Percentiles rank a stretch among this genome's conserved stretches.
Conservation (phyloP, 2,113 vertebrate genomes). For the Dipodomys ordii region DNA sequence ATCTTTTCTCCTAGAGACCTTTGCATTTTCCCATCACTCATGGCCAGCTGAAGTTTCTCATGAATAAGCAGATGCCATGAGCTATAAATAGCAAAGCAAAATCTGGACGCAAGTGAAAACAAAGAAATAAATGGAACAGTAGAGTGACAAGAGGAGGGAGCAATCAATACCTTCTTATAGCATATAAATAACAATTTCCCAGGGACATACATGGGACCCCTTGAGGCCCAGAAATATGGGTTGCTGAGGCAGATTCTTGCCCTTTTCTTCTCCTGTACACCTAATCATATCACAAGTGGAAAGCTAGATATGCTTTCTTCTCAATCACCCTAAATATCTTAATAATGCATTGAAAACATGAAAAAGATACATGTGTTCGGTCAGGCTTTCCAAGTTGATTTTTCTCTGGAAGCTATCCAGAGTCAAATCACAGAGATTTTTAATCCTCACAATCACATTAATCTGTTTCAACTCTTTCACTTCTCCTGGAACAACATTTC, state of each 20-base stretch:
- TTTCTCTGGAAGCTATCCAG: conserved; percentile 1
- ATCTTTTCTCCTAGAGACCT: too few species aligned
- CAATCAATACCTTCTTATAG: background rate
- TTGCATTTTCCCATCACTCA: too few species aligned
- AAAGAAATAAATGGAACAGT: background rate
- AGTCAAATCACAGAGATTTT: background rate
- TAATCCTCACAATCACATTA: background rate
- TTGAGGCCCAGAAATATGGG: background rate
- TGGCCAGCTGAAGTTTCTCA: background rate
- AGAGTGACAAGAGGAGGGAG: background rate
- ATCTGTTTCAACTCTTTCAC: background rate
- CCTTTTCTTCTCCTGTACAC: background rate
- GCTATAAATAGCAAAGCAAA: background rate
- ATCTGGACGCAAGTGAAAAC: background rate
- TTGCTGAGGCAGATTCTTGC: background rate
- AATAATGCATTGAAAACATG: background rate
- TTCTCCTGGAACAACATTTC: background rate
- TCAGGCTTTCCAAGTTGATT: background rate
- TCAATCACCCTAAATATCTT: background rate
- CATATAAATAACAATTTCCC: background rate
- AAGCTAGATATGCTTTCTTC: background rate
- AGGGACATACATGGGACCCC: background rate
- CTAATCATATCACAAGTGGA: background rate
- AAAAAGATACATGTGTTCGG: background rate
- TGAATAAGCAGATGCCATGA: conserved; percentile 7